A percentile compares a stretch with the other conserved stretches of the same genome.
These are phyloP conservation scores for Sycophila sp. DNA, from an alignment of 1,140 invertebrate genomes.

Conservation along the genomic window DNA sequence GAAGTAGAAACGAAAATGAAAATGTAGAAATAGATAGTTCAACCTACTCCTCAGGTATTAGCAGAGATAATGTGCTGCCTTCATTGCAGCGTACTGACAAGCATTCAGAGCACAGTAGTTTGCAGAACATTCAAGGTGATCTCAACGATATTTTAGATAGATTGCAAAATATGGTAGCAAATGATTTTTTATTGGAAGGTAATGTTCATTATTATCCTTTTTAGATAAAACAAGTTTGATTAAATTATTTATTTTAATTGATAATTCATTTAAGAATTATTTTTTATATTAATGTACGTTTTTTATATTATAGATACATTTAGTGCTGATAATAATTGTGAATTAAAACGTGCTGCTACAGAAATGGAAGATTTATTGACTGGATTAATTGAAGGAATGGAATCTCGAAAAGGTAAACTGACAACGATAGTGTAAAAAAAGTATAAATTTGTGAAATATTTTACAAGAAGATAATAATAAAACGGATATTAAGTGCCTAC, in stretches of 20 bases:
- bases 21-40: conserved; percentile 43
- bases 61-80: conserved; percentile 59
- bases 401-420: conserved; percentile 60
- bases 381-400: conserved; percentile 60
- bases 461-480: background rate
- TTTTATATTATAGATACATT: conserved; percentile 51
- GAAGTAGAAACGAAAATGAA: conserved; percentile 42
- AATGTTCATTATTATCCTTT: conserved; percentile 31
- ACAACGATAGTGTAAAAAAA: conserved; percentile 55
- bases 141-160: conserved; percentile 67
- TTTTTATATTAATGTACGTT: background rate
- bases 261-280: background rate
- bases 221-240: background rate
- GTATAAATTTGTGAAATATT: conserved; percentile 4
- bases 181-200: conserved; percentile 63
- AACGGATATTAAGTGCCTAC: conserved; percentile 32
- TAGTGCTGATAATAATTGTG: conserved; percentile 57
- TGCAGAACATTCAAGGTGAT: conserved; percentile 67
- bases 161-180: conserved; percentile 67
- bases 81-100: conserved; percentile 60
- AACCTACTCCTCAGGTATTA: conserved; percentile 47
- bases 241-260: background rate
- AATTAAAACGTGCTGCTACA: conserved; percentile 58
- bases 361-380: conserved; percentile 62
- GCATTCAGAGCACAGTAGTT: conserved; percentile 54